Evolutionary conservation across 2,888 invertebrate species (phyloP), one percentile per base, ranked within the genome.

Genomic region (Odontocerum albicorne): DNA sequence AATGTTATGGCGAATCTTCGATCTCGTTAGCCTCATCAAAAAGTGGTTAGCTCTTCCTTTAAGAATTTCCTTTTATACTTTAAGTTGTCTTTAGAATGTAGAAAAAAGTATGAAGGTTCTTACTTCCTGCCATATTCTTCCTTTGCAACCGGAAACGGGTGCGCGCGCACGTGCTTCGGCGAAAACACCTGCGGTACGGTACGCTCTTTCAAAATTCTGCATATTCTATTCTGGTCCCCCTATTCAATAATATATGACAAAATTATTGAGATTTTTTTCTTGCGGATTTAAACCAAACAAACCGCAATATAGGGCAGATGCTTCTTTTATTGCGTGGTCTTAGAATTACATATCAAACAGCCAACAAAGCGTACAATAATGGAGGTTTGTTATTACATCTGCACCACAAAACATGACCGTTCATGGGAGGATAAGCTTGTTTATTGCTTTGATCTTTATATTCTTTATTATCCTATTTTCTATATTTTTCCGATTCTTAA

Each of bases 141-240:
- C n/a, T n/a, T n/a, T n/a, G 21, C 21, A 39, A 36, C 57, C 49
- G 57, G 57, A 58, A 58, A 47, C 58, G 50, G 42, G 58, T 58
- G 58, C 53, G 46, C 35, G 49, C 54, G 58, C 58, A 58, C 58
- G 55, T 55, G 58, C 58, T 53, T 19, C 40, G 12, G 13, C 19
- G 36, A 27, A 45, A 45, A 45, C 57, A 58, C 53, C 57, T 58
- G 57, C 57, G 54, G 15, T 21, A 27, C 32, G 35, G 32, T 45
- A n/a, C n/a, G n/a, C n/a, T n/a, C n/a, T n/a, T n/a, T n/a, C n/a
- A n/a, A n/a, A n/a, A n/a, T n/a, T n/a, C n/a, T n/a, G n/a, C n/a
- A n/a, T 50, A 39, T 27, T 38, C 27, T 38, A n/a, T 31, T 2
- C 4, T 21, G 21, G 16, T 20, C 21, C 4, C 35, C 27, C 40